Conservation (phyloP, 2,797 vertebrate species). For the Psittacula echo region DNA sequence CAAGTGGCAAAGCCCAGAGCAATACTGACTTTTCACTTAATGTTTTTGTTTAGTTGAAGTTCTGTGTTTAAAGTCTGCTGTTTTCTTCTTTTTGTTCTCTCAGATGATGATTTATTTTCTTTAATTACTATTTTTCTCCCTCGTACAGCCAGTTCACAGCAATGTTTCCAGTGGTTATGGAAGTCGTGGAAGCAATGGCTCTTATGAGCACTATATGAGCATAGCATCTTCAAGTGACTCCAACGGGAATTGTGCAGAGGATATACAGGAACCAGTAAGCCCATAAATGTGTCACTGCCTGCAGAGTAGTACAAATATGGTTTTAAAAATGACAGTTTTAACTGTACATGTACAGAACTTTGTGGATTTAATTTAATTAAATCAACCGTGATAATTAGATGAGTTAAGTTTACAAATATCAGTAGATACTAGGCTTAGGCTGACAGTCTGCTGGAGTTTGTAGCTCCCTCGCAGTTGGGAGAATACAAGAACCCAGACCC, state of each 20-base stretch:
- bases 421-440: not conserved
- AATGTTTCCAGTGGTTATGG: constrained; percentile 89
- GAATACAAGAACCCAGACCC: not conserved
- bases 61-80: not conserved
- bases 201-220: constrained; percentile 87
- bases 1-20: not conserved
- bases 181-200: constrained; percentile 89
- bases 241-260: constrained; percentile 85
- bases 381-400: not conserved
- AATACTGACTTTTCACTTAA: not conserved
- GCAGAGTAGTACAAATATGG: not conserved
- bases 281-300: not conserved
- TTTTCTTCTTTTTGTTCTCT: not conserved
- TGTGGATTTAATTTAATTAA: not conserved
- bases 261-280: constrained; percentile 83
- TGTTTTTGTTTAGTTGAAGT: not conserved
- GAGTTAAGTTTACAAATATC: not conserved
- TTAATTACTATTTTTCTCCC: accelerated
- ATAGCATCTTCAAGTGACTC: constrained; percentile 88
- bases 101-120: not conserved
- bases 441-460: not conserved
- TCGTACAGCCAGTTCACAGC: constrained; percentile 84
- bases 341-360: not conserved
- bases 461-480: not conserved
- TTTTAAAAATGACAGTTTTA: not conserved